phyloP scores from a whole-genome alignment of 2,888 invertebrate genomes.

The Megamerina dolium region DNA sequence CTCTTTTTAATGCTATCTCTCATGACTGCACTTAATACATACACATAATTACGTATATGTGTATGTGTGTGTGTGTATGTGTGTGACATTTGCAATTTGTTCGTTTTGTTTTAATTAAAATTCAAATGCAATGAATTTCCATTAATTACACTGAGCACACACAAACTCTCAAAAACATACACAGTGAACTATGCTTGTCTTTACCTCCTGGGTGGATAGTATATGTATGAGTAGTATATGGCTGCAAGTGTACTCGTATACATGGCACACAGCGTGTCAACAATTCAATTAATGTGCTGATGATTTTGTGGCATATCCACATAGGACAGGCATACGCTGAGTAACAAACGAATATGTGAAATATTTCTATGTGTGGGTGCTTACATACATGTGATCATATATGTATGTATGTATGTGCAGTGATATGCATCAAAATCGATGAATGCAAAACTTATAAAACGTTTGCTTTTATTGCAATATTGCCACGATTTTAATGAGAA shows the following conservation, averaged over 20 bases:
- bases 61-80: neutral
- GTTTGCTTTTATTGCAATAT: no score
- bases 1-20: no score
- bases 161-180: constrained; percentile 6
- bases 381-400: no score
- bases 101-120: constrained; percentile 38
- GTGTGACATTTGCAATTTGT: neutral
- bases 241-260: constrained; percentile 20
- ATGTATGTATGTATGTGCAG: no score
- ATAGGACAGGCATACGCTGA: constrained; percentile 19
- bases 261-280: constrained; percentile 33
- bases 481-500: constrained; percentile 37
- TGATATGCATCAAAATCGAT: neutral
- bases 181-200: constrained; percentile 2
- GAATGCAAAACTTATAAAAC: constrained; percentile 5
- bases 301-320: constrained; percentile 42
- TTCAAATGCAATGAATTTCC: constrained; percentile 43
- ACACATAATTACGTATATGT: neutral
- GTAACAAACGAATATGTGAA: no score
- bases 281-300: constrained; percentile 43
- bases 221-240: constrained; percentile 17
- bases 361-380: no score
- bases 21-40: neutral
- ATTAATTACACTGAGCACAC: constrained; percentile 34
- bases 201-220: neutral